Conservation (phyloP, 2,888 invertebrate genomes). For the Aspidiotus rigidus region DNA sequence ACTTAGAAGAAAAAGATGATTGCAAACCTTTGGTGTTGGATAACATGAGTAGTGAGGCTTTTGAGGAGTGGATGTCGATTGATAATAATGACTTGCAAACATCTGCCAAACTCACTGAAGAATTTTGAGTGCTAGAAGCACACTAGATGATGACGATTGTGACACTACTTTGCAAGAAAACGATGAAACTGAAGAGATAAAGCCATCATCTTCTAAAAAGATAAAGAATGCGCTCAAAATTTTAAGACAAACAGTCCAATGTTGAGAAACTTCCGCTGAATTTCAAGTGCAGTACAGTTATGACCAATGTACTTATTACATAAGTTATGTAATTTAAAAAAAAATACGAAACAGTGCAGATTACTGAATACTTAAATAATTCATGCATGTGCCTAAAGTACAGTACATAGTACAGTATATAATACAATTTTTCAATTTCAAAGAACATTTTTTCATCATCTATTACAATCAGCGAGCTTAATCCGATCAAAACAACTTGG, state of each 20-base stretch:
- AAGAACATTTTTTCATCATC: no score
- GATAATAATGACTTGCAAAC: neutral
- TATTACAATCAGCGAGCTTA: no score
- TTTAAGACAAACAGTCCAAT: neutral
- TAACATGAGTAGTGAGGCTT: neutral
- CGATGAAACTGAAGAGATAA: neutral
- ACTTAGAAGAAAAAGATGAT: neutral
- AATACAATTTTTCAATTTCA: neutral
- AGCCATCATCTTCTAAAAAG: neutral
- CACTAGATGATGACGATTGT: neutral
- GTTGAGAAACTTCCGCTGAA: neutral
- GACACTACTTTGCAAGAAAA: neutral
- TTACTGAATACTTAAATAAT: neutral
- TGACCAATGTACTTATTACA: neutral
- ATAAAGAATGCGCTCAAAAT: neutral
- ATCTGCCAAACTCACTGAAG: no score
- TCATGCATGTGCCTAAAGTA: neutral
- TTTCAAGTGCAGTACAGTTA: neutral
- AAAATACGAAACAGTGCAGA: slow-evolving; percentile 1
- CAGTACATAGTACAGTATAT: neutral
- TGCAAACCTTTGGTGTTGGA: neutral
- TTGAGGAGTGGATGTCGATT: neutral
- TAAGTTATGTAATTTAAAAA: neutral
- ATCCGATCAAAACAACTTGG: no score
- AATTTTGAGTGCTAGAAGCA: no score